Percentiles rank a stretch among this genome's conserved stretches.
Evolutionary conservation across 2,888 invertebrate genomes (phyloP).

Genomic region (Trissolcus japonicus): DNA sequence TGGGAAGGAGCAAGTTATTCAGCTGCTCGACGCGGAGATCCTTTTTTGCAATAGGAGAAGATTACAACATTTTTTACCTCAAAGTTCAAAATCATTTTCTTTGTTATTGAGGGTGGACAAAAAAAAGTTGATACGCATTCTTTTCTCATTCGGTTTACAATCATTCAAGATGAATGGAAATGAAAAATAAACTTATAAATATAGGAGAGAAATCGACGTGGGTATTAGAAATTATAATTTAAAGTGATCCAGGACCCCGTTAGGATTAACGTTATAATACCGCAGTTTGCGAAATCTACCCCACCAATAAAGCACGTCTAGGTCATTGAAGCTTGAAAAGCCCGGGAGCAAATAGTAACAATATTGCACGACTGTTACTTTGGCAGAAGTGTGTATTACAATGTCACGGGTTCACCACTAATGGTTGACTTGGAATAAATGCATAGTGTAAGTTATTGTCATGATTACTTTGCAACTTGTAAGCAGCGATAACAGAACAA

Average conservation of each 20-base stretch:
- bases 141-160: too few relatives aligned
- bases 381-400: constrained; percentile 14
- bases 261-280: background rate
- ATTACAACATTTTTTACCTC: background rate
- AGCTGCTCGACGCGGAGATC: constrained; percentile 7
- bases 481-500: constrained; percentile 37
- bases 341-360: constrained; percentile 49
- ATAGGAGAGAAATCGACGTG: too few relatives aligned
- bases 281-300: constrained; percentile 1
- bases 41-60: constrained; percentile 4
- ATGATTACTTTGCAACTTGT: constrained; percentile 42
- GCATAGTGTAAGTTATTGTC: constrained; percentile 40
- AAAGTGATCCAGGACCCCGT: too few relatives aligned
- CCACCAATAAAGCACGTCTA: constrained; percentile 41
- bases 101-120: too few relatives aligned
- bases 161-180: too few relatives aligned
- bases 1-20: constrained; percentile 25
- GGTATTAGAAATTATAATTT: too few relatives aligned
- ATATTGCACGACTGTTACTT: constrained; percentile 34
- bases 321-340: constrained; percentile 35
- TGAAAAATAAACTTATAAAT: too few relatives aligned
- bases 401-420: constrained; percentile 40
- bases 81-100: too few relatives aligned
- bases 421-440: constrained; percentile 19
- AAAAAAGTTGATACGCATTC: too few relatives aligned